Percentiles rank a stretch among this genome's conserved stretches.
Conservation (phyloP, 1,140 invertebrate species). For the Drosophila micromelanica region DNA sequence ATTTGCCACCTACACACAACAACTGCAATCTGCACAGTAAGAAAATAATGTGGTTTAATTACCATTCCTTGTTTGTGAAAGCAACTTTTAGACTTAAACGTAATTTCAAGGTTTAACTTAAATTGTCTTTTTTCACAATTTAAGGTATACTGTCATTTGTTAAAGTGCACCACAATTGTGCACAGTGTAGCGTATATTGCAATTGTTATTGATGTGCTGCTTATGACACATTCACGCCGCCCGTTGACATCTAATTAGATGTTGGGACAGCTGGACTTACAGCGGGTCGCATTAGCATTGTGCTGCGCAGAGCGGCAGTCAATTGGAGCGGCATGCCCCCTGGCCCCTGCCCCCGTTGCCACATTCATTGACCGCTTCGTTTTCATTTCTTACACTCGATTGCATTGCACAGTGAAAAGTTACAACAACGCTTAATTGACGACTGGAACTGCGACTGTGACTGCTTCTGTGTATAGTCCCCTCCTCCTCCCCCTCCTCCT, state of each 20-base stretch:
- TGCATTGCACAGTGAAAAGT: slow-evolving; percentile 22
- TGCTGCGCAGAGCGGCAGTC: slow-evolving; percentile 10
- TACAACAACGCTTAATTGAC: slow-evolving; percentile 59
- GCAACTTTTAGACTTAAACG: no score
- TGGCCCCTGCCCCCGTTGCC: background rate
- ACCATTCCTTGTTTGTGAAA: no score
- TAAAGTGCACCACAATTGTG: no score
- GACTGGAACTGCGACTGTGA: background rate
- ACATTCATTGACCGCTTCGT: slow-evolving; percentile 25
- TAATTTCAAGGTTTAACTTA: no score
- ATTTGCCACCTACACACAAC: slow-evolving; percentile 27
- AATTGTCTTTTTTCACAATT: no score
- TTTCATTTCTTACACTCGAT: slow-evolving; percentile 45
- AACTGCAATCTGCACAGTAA: background rate
- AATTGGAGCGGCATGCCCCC: slow-evolving; percentile 47
- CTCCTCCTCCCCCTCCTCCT: background rate
- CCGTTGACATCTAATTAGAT: slow-evolving; percentile 56
- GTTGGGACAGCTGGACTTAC: slow-evolving; percentile 30
- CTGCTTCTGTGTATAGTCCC: slow-evolving; percentile 8
- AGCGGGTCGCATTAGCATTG: slow-evolving; percentile 28
- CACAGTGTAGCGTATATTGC: background rate
- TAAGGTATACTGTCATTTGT: no score
- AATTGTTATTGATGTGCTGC: slow-evolving; percentile 41
- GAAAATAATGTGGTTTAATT: background rate
- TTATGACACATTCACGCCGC: slow-evolving; percentile 49